A percentile compares a stretch with the other conserved stretches of the same genome.
These are phyloP conservation scores for Littorina saxatilis DNA, from an alignment of 1,140 invertebrate genomes.

Conservation along the genomic window DNA sequence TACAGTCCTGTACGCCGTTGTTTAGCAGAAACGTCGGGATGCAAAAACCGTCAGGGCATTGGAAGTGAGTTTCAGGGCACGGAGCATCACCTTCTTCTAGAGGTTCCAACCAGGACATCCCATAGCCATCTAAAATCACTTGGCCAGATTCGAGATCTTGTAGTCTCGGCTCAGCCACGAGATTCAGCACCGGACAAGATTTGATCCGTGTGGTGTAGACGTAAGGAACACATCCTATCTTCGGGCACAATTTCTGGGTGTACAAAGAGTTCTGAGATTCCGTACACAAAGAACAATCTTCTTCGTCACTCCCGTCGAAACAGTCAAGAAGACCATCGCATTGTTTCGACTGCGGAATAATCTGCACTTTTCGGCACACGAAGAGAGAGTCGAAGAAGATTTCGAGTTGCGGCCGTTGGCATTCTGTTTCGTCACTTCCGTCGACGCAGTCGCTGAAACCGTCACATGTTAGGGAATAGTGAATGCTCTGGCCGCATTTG, in stretches of 20 bases:
- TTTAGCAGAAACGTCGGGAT: conserved; percentile 39
- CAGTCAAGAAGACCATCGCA: conserved; percentile 41
- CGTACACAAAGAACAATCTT: conserved; percentile 29
- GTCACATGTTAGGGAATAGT: conserved; percentile 37
- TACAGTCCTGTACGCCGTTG: conserved; percentile 39
- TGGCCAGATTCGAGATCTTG: neutral
- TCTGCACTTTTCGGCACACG: conserved; percentile 28
- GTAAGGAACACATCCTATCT: conserved; percentile 16
- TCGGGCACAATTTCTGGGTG: neutral
- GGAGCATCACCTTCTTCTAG: neutral
- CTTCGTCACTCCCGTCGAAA: conserved; percentile 37
- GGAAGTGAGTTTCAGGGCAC: conserved; percentile 35
- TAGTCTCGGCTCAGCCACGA: too few relatives aligned
- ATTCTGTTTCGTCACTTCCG: conserved; percentile 33
- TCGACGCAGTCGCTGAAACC: conserved; percentile 32
- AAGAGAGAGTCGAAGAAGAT: neutral
- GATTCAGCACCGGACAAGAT: neutral
- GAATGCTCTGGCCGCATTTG: neutral
- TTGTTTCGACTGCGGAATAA: neutral
- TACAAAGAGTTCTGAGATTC: neutral
- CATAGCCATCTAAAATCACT: conserved; percentile 26
- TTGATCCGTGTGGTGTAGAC: neutral
- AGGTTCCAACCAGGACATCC: conserved; percentile 20
- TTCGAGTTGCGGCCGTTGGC: neutral
- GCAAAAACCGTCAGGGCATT: conserved; percentile 19